These are phyloP conservation scores for Xylophagus ater DNA, from an alignment of 2,888 invertebrate genomes.

Conservation along the genomic window DNA sequence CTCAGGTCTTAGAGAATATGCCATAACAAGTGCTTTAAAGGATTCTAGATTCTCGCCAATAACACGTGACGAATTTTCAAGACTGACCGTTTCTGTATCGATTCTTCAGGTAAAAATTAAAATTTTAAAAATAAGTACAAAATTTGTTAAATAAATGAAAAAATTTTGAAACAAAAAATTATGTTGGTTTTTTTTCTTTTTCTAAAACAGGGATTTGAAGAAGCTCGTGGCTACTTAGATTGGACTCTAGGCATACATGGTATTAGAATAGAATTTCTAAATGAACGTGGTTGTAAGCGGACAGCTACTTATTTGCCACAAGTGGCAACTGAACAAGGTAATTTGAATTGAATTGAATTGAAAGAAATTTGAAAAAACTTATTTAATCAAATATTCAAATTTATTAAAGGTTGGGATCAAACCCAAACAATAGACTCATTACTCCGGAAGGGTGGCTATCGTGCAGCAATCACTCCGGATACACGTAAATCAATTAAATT, in stretches of 20 bases:
- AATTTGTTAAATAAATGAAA: too few relatives aligned
- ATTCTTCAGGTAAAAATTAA: constrained; percentile 55
- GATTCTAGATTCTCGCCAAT: constrained; percentile 96
- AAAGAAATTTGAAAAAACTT: too few relatives aligned
- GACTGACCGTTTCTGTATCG: constrained; percentile 89
- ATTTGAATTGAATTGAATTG: constrained; percentile 3
- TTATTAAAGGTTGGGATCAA: constrained; percentile 87
- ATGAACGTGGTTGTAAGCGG: constrained; percentile 84
- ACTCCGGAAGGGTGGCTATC: constrained; percentile 93
- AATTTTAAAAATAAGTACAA: too few relatives aligned
- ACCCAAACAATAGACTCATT: constrained; percentile 96
- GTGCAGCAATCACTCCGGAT: constrained; percentile 79
- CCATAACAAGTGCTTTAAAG: constrained; percentile 94
- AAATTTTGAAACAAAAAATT: too few relatives aligned
- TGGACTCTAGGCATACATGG: constrained; percentile 98
- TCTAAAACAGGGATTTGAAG: constrained; percentile 84
- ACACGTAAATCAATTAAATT: constrained; percentile 81
- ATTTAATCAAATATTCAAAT: constrained; percentile 6
- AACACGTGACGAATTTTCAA: constrained; percentile 82
- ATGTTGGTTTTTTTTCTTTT: too few relatives aligned
- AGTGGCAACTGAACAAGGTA: constrained; percentile 96
- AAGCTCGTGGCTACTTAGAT: constrained; percentile 87
- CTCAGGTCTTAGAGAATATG: constrained; percentile 89
- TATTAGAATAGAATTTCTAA: constrained; percentile 93
- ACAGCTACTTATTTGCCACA: constrained; percentile 98